phyloP scores from a whole-genome alignment of 2,888 invertebrate genomes.

The Stenodema calcarata region DNA sequence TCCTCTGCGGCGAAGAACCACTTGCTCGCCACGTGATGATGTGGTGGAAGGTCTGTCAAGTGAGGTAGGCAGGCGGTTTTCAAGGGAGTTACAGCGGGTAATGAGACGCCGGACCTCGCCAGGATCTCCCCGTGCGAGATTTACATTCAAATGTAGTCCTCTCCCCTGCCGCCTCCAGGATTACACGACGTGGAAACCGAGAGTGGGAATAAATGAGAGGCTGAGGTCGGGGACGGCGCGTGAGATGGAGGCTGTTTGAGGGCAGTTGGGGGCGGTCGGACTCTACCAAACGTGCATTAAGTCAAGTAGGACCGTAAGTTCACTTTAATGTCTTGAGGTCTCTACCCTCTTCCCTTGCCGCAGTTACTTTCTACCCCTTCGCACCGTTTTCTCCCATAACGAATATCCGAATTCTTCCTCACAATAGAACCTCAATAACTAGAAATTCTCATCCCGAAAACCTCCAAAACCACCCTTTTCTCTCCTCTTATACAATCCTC shows the following conservation, averaged over 20 bases:
- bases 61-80: neutral
- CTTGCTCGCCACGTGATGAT: neutral
- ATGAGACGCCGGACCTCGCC: neutral
- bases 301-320: neutral
- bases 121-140: neutral
- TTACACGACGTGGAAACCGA: neutral
- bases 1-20: no score
- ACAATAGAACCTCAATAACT: no score
- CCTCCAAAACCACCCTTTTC: no score
- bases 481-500: no score
- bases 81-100: neutral
- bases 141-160: neutral
- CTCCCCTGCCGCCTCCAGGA: neutral
- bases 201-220: neutral
- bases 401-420: neutral
- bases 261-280: neutral
- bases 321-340: neutral
- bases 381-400: neutral
- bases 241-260: neutral
- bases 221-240: neutral
- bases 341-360: neutral
- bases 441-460: no score
- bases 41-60: neutral
- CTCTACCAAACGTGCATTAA: neutral
- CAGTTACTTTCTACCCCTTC: neutral